These are phyloP conservation scores for Ameiurus melas DNA, from an alignment of 2,113 vertebrate genomes.

Conservation along the genomic window DNA sequence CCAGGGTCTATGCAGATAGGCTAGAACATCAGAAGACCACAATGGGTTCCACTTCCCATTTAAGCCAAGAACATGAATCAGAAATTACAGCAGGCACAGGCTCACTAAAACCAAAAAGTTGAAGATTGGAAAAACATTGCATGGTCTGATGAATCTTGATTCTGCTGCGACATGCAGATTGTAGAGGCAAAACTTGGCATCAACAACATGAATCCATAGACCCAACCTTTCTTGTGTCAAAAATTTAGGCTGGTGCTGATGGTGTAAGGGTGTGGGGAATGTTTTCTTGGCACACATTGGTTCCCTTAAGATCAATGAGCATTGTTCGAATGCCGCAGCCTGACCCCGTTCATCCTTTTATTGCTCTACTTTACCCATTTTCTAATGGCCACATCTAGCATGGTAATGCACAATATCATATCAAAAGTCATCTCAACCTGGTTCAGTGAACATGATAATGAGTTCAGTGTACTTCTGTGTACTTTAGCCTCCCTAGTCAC, in stretches of 20 bases:
- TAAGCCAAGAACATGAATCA: background rate
- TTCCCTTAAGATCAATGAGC: background rate
- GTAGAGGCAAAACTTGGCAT: background rate
- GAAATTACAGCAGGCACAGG: background rate
- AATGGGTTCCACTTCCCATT: background rate
- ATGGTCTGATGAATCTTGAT: background rate
- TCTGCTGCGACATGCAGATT: background rate
- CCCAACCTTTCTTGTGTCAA: background rate
- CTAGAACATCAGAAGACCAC: background rate
- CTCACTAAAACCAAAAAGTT: background rate
- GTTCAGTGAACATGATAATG: too few relatives aligned
- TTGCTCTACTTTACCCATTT: background rate
- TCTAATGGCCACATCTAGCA: background rate
- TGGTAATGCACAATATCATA: background rate
- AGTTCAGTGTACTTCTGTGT: too few relatives aligned
- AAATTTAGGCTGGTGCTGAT: background rate
- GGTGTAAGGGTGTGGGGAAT: background rate
- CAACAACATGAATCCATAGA: background rate
- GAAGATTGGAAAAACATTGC: background rate
- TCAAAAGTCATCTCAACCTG: too few relatives aligned
- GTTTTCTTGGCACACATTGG: background rate
- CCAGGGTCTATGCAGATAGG: background rate
- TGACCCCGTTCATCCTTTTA: background rate
- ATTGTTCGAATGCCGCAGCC: background rate
- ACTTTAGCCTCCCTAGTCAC: background rate